A percentile compares a stretch with the other conserved stretches of the same genome.
Evolutionary conservation across 2,888 invertebrate genomes (phyloP).

Genomic region (Aphidoletes aphidimyza): DNA sequence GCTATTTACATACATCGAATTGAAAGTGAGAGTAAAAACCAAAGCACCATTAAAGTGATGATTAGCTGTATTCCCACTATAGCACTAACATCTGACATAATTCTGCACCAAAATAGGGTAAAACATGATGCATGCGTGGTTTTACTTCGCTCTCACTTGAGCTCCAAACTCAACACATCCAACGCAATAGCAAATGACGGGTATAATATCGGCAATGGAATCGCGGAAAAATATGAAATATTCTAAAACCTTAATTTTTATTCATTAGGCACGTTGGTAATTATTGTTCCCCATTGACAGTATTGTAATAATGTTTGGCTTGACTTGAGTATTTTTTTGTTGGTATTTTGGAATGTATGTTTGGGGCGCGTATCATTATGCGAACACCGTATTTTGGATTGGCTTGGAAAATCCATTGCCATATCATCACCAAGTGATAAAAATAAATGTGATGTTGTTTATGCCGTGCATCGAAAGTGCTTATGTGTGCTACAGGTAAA

Average conservation of each 20-base stretch:
- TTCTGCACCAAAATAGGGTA: not conserved
- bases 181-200: not conserved
- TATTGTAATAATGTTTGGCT: constrained; percentile 17
- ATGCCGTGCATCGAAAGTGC: constrained; percentile 43
- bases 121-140: not conserved
- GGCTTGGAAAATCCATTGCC: no score
- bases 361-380: no score
- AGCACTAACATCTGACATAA: constrained; percentile 25
- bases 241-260: constrained; percentile 52
- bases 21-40: constrained; percentile 41
- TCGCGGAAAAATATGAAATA: constrained; percentile 52
- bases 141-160: not conserved
- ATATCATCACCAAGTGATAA: constrained; percentile 35
- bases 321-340: no score
- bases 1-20: not conserved
- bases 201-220: not conserved
- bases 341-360: no score
- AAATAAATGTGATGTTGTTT: constrained; percentile 21
- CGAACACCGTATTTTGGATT: no score
- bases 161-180: not conserved
- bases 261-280: constrained; percentile 50
- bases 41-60: constrained; percentile 15
- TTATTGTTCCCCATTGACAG: constrained; percentile 53
- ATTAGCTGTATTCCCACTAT: constrained; percentile 29
- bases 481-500: constrained; percentile 32